Conservation (phyloP, 2,888 invertebrate species). For the Scrobipalpa atriplicella region DNA sequence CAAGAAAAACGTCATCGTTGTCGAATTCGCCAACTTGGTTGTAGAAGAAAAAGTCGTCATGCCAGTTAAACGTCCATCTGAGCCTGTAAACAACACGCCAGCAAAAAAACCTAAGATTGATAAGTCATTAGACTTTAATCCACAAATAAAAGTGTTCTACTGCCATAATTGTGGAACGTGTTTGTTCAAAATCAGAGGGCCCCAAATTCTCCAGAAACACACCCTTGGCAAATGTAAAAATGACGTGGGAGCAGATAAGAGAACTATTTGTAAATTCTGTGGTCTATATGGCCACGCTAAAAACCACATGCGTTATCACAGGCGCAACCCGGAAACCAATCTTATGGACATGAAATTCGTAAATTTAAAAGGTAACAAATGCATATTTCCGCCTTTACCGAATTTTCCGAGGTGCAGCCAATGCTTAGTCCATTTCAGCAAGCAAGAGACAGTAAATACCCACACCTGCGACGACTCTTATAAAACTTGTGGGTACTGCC, state of each 20-base stretch:
- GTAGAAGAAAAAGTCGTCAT: background rate
- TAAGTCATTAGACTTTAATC: background rate
- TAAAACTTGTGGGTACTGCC: conserved; percentile 45
- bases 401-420: conserved; percentile 41
- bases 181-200: background rate
- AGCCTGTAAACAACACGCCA: background rate
- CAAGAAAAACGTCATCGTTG: conserved; percentile 28
- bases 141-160: background rate
- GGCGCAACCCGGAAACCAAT: conserved; percentile 31
- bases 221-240: background rate
- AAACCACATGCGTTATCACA: conserved; percentile 37
- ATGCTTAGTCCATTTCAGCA: conserved; percentile 48
- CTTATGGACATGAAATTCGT: conserved; percentile 45
- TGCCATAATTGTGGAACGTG: background rate
- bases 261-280: conserved; percentile 46
- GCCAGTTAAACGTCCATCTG: background rate
- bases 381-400: conserved; percentile 42
- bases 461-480: conserved; percentile 43
- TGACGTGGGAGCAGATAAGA: conserved; percentile 21
- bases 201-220: background rate
- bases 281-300: conserved; percentile 42
- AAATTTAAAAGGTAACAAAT: conserved; percentile 34
- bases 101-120: conserved; percentile 4
- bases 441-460: rapidly evolving
- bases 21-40: conserved; percentile 13